Percentiles rank a stretch among this genome's conserved stretches.
Conservation (phyloP, 2,113 vertebrate genomes). For the Tupaia tana region DNA sequence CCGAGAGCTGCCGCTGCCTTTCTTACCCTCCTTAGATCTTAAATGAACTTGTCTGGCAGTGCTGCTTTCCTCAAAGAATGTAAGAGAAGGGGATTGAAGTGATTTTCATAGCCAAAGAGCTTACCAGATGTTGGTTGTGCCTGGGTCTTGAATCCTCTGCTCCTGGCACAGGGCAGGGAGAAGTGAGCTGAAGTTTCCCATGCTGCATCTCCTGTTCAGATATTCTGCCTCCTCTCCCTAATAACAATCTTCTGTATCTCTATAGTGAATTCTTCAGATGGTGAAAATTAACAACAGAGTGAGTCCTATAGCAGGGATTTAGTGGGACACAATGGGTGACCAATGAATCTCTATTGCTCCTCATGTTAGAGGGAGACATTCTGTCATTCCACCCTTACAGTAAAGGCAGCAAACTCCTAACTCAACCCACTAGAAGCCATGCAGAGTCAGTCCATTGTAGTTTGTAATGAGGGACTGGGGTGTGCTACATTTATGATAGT, state of each 20-base stretch:
- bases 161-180: neutral
- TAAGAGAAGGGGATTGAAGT: neutral
- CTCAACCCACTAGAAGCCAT: too few species aligned
- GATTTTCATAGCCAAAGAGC: too few species aligned
- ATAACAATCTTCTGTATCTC: neutral
- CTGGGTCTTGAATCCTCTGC: neutral
- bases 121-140: neutral
- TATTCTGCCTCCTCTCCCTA: neutral
- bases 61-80: neutral
- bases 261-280: neutral
- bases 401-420: neutral
- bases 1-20: neutral
- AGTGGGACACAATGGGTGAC: too few species aligned
- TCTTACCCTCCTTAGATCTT: too few species aligned
- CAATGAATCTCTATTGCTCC: neutral
- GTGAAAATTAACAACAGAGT: neutral
- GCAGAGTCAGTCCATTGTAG: neutral
- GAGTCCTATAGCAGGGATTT: neutral
- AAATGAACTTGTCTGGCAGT: neutral
- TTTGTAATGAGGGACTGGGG: neutral
- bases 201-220: rapidly evolving
- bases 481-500: neutral
- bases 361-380: neutral
- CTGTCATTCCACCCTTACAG: neutral
- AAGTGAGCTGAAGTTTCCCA: neutral